phyloP scores from a whole-genome alignment of 2,888 invertebrate genomes.

The Scaptomyza caliginosa region DNA sequence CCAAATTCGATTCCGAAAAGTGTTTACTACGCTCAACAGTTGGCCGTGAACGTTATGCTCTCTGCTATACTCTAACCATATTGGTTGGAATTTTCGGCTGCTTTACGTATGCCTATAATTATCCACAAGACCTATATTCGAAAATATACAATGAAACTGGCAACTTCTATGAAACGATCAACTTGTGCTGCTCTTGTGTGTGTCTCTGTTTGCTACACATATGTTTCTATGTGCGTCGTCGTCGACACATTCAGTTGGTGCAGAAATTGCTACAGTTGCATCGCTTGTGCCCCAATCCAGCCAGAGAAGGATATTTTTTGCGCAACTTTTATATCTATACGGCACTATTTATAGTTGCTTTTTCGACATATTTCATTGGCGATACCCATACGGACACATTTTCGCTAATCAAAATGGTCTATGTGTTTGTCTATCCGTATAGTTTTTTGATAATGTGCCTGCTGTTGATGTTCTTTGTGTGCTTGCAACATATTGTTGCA shows the following conservation, averaged over 20 bases:
- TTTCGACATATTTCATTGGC: constrained; percentile 42
- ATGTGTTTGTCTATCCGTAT: constrained; percentile 38
- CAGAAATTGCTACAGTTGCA: constrained; percentile 42
- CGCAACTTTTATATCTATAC: constrained; percentile 40
- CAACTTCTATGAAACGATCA: constrained; percentile 52
- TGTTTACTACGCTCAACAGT: constrained; percentile 37
- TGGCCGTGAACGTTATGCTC: constrained; percentile 39
- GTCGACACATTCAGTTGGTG: constrained; percentile 40
- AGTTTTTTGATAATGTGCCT: constrained; percentile 42
- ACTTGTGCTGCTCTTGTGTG: constrained; percentile 39
- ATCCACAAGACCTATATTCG: constrained; percentile 29
- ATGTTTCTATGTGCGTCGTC: constrained; percentile 48
- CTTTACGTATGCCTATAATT: constrained; percentile 26
- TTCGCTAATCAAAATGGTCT: constrained; percentile 6
- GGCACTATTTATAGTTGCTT: constrained; percentile 28
- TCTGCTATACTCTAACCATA: constrained; percentile 15
- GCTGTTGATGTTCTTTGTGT: constrained; percentile 52
- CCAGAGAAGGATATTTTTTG: constrained; percentile 22
- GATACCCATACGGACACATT: constrained; percentile 7
- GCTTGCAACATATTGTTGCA: constrained; percentile 52
- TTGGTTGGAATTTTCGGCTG: neutral
- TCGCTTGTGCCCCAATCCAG: constrained; percentile 12
- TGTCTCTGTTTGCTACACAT: constrained; percentile 43
- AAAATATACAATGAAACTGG: constrained; percentile 52
- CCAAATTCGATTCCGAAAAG: constrained; percentile 27